Percentiles rank a stretch among this genome's conserved stretches.
phyloP scores from a whole-genome alignment of 2,113 vertebrate genomes.

The Carassius auratus region DNA sequence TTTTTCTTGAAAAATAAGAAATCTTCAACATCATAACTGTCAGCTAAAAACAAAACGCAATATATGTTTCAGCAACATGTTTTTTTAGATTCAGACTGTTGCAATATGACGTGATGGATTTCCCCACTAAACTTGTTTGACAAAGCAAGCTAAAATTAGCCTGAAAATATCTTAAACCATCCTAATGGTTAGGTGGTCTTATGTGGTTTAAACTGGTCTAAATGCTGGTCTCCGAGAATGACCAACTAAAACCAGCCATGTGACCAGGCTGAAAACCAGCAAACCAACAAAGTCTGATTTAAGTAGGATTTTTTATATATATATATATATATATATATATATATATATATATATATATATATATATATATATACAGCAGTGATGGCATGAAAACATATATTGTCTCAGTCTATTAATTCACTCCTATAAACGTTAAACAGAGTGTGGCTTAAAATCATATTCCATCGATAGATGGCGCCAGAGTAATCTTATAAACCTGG shows the following conservation, averaged over 20 bases:
- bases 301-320: not conserved
- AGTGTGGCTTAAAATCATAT: not conserved
- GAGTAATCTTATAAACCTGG: constrained; percentile 1
- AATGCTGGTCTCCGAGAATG: too few relatives aligned
- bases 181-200: not conserved
- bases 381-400: not conserved
- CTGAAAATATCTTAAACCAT: too few relatives aligned
- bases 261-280: not conserved
- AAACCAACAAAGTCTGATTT: not conserved
- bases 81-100: not conserved
- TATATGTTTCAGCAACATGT: constrained; percentile 43
- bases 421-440: not conserved
- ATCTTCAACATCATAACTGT: constrained; percentile 51
- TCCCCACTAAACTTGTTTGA: not conserved
- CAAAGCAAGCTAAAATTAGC: too few relatives aligned
- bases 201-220: not conserved
- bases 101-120: too few relatives aligned
- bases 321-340: too few relatives aligned
- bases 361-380: not conserved
- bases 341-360: too few relatives aligned
- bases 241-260: not conserved
- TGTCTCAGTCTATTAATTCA: not conserved
- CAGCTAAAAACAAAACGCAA: constrained; percentile 56
- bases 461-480: constrained; percentile 50
- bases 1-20: not conserved